phyloP scores from a whole-genome alignment of 1,140 invertebrate species.

The Drosophila athabasca region DNA sequence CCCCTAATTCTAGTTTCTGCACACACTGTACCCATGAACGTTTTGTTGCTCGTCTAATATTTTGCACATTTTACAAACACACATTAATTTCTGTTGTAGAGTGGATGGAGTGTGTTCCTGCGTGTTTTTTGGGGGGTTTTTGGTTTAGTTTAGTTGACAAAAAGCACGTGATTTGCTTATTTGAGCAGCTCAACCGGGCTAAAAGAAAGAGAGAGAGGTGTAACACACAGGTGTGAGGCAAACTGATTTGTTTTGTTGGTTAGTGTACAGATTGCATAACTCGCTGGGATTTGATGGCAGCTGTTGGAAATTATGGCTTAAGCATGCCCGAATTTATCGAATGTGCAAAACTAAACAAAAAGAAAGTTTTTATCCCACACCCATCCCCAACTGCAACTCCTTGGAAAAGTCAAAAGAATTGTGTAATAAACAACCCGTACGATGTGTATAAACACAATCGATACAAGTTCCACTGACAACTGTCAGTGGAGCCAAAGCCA shows the following conservation, averaged over 20 bases:
- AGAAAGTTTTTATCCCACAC: no score
- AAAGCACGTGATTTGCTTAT: conserved; percentile 74
- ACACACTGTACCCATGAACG: conserved; percentile 1
- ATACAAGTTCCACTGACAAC: conserved; percentile 11
- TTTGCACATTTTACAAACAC: conserved; percentile 50
- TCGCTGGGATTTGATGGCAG: conserved; percentile 46
- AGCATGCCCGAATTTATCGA: neutral
- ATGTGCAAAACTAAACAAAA: no score
- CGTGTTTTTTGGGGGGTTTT: conserved; percentile 34
- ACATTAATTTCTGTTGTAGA: conserved; percentile 54
- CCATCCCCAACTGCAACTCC: no score
- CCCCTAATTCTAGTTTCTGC: no score
- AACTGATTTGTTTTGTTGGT: conserved; percentile 53
- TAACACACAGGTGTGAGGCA: conserved; percentile 42
- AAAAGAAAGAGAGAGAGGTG: neutral
- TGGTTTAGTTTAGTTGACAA: conserved; percentile 46
- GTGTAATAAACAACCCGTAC: neutral
- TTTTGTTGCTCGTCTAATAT: conserved; percentile 32
- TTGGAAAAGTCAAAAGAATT: no score
- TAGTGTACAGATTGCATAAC: conserved; percentile 50
- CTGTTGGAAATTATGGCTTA: conserved; percentile 48
- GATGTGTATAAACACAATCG: neutral
- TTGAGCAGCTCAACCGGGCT: conserved; percentile 37
- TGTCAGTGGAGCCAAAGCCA: conserved; percentile 28
- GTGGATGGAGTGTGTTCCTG: conserved; percentile 2